These are phyloP conservation scores for Rotaria socialis DNA, from an alignment of 2,888 invertebrate genomes.

Conservation along the genomic window DNA sequence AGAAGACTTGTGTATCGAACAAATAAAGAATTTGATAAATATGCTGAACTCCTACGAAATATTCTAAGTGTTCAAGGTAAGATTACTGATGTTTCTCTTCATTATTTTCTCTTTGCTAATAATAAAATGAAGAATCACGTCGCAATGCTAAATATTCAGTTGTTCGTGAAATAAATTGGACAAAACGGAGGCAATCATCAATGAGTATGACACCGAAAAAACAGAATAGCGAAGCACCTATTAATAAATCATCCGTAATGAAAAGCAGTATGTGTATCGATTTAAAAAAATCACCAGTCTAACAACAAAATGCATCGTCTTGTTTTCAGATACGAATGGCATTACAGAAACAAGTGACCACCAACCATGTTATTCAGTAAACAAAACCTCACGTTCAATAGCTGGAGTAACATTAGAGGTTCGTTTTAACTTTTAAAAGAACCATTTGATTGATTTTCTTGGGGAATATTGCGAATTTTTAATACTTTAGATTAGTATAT, in stretches of 20 bases:
- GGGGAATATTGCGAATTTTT: too few species aligned
- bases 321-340: slow-evolving; percentile 52
- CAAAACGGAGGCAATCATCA: neutral
- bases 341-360: slow-evolving; percentile 48
- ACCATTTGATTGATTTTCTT: too few species aligned
- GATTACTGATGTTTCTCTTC: neutral
- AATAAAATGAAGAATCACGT: neutral
- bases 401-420: neutral
- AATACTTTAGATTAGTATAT: too few species aligned
- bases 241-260: neutral
- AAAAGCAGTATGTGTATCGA: neutral
- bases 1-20: neutral
- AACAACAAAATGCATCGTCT: neutral
- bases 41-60: neutral
- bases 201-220: neutral
- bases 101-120: neutral
- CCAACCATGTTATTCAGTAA: neutral
- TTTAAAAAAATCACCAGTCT: neutral
- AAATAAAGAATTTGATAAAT: slow-evolving; percentile 35
- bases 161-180: neutral
- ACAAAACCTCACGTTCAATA: neutral
- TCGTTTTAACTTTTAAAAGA: neutral
- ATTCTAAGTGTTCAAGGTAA: slow-evolving; percentile 9
- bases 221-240: neutral
- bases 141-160: neutral